phyloP scores from a whole-genome alignment of 2,113 vertebrate species.

The Bubo blakistoni region DNA sequence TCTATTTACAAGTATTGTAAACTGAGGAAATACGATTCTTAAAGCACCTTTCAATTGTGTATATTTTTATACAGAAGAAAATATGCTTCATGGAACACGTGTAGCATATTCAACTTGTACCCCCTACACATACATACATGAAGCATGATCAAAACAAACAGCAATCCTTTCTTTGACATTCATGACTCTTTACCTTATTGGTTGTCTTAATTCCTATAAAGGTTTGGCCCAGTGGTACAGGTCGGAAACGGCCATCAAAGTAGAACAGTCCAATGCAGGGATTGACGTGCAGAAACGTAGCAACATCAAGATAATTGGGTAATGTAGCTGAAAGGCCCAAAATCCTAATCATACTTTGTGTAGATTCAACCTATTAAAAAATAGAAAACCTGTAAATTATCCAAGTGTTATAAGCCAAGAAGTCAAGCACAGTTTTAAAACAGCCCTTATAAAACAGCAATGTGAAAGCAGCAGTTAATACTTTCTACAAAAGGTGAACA shows the following conservation, averaged over 20 bases:
- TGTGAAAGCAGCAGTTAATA: not conserved
- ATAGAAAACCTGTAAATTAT: not conserved
- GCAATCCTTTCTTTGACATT: not conserved
- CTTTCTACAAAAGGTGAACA: not conserved
- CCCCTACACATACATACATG: not conserved
- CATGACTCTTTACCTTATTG: slow-evolving; percentile 83
- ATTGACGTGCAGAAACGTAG: slow-evolving; percentile 93
- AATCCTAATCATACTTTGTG: slow-evolving; percentile 98
- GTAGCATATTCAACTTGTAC: not conserved
- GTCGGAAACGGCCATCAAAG: slow-evolving; percentile 95
- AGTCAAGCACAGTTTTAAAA: not conserved
- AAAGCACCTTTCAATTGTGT: not conserved
- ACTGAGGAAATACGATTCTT: not conserved
- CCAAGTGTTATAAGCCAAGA: not conserved
- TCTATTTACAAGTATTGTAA: not conserved
- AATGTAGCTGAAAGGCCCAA: slow-evolving; percentile 95
- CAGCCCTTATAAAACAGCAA: not conserved
- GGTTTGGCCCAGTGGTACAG: slow-evolving; percentile 93
- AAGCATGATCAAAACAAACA: not conserved
- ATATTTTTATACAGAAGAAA: not conserved
- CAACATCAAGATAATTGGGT: slow-evolving; percentile 96
- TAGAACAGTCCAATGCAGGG: slow-evolving; percentile 95
- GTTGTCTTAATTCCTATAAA: slow-evolving; percentile 92
- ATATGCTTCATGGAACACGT: not conserved
- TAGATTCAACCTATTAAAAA: slow-evolving; percentile 89